A percentile compares a stretch with the other conserved stretches of the same genome.
Conservation (phyloP, 1,140 invertebrate genomes). For the Ceratina calcarata region DNA sequence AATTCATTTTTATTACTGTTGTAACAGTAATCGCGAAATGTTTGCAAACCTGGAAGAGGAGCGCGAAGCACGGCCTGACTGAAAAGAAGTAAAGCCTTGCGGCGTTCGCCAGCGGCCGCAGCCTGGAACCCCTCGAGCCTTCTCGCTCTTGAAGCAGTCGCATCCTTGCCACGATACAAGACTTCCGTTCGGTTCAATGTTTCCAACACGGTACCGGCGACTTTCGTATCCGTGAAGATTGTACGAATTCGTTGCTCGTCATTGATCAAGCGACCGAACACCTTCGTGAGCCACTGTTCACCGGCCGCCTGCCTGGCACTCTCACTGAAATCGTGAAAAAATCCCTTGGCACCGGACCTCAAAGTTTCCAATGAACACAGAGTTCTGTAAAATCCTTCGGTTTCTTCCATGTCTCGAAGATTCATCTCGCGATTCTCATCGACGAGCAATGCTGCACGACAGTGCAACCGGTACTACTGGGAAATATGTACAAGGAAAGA, state of each 20-base stretch:
- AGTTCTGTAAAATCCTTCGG: slow-evolving; percentile 70
- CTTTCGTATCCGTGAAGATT: slow-evolving; percentile 80
- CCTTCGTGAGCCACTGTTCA: slow-evolving; percentile 79
- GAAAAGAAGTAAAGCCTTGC: slow-evolving; percentile 82
- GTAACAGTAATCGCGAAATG: no score
- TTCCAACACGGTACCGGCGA: slow-evolving; percentile 80
- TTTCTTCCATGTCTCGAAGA: slow-evolving; percentile 40
- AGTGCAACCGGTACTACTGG: no score
- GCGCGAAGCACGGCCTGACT: slow-evolving; percentile 85
- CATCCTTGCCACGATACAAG: slow-evolving; percentile 82
- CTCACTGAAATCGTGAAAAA: slow-evolving; percentile 82
- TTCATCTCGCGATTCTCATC: no score
- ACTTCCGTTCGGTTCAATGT: slow-evolving; percentile 81
- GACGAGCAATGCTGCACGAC: no score
- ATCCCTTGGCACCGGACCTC: slow-evolving; percentile 82
- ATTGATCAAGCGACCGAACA: slow-evolving; percentile 80
- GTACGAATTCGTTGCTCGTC: slow-evolving; percentile 80
- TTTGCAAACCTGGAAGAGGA: not conserved
- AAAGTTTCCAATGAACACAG: slow-evolving; percentile 83
- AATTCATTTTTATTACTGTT: no score
- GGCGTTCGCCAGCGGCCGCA: slow-evolving; percentile 77
- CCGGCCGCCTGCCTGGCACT: slow-evolving; percentile 76
- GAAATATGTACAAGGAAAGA: no score
- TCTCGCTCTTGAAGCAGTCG: slow-evolving; percentile 76
- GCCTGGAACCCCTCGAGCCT: slow-evolving; percentile 79